Conservation (phyloP, 35 echinoderm and acorn worm genomes). For the Patiria miniata region DNA sequence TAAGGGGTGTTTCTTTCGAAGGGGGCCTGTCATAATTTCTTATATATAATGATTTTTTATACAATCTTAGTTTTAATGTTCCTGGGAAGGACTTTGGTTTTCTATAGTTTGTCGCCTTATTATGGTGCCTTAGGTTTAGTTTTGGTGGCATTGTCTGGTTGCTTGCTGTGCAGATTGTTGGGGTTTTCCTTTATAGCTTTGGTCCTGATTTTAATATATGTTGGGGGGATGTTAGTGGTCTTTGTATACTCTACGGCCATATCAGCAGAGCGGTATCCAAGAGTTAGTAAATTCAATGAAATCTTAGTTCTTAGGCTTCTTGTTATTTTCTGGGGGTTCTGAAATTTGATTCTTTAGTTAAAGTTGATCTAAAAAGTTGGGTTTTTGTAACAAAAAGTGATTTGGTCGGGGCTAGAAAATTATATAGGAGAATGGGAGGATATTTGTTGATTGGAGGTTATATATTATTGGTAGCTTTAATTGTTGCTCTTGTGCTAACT, state of each 20-base stretch:
- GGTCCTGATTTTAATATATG: slow-evolving; percentile 23
- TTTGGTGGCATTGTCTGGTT: slow-evolving; percentile 9
- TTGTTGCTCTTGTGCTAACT: slow-evolving; percentile 13
- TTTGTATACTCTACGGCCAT: slow-evolving; percentile 49
- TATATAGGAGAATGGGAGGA: not conserved
- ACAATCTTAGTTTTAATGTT: slow-evolving; percentile 1
- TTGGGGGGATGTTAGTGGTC: slow-evolving; percentile 54
- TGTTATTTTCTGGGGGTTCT: not conserved
- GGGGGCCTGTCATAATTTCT: slow-evolving; percentile 49
- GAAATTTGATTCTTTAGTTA: slow-evolving; percentile 6
- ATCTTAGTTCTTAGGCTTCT: not conserved
- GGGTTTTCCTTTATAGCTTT: slow-evolving; percentile 32
- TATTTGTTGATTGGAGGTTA: not conserved
- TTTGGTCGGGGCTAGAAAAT: not conserved
- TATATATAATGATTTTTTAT: slow-evolving; percentile 35
- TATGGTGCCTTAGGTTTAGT: slow-evolving; percentile 45
- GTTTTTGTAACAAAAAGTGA: not conserved
- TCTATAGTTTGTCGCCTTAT: slow-evolving; percentile 49
- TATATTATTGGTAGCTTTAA: slow-evolving; percentile 2
- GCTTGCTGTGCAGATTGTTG: not conserved
- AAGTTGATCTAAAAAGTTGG: not conserved
- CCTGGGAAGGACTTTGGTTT: slow-evolving; percentile 18
- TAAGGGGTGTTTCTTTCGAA: slow-evolving; percentile 60
- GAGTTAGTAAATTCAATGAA: not conserved
- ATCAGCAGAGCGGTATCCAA: slow-evolving; percentile 38